Evolutionary conservation across 1,140 invertebrate genomes (phyloP).

Genomic region (Octopus bimaculoides): DNA sequence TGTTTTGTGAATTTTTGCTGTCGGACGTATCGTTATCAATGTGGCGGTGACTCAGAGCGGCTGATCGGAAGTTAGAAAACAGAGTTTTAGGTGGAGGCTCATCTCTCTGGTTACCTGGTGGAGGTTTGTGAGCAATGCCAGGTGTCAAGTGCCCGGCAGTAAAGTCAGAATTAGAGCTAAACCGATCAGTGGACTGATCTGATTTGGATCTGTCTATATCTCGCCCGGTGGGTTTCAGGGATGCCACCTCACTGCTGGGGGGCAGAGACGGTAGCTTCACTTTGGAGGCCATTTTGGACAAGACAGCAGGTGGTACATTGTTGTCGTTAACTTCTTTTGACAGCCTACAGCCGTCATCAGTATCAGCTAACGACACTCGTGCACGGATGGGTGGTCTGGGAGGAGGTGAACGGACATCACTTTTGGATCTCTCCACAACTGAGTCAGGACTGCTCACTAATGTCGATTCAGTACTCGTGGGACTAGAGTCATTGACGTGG

Average conservation of each 20-base stretch:
- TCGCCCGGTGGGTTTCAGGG: neutral
- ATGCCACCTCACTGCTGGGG: neutral
- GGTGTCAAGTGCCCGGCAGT: constrained; percentile 13
- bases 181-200: neutral
- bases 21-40: constrained; percentile 15
- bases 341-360: neutral
- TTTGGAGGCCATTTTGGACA: constrained; percentile 15
- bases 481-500: constrained; percentile 21
- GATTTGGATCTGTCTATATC: neutral
- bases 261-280: neutral
- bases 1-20: neutral
- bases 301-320: neutral
- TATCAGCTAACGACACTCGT: neutral
- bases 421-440: constrained; percentile 22
- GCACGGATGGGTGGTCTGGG: constrained; percentile 24
- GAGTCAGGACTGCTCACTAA: constrained; percentile 31
- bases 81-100: constrained; percentile 39
- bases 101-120: constrained; percentile 24
- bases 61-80: constrained; percentile 34
- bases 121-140: constrained; percentile 31
- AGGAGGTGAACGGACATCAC: constrained; percentile 25
- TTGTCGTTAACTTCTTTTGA: constrained; percentile 1
- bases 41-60: constrained; percentile 6
- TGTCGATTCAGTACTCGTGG: constrained; percentile 29
- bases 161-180: neutral